Evolutionary conservation across 2,888 invertebrate genomes (phyloP), one percentile per base, ranked within the genome.

Genomic region (Tyria jacobaeae): DNA sequence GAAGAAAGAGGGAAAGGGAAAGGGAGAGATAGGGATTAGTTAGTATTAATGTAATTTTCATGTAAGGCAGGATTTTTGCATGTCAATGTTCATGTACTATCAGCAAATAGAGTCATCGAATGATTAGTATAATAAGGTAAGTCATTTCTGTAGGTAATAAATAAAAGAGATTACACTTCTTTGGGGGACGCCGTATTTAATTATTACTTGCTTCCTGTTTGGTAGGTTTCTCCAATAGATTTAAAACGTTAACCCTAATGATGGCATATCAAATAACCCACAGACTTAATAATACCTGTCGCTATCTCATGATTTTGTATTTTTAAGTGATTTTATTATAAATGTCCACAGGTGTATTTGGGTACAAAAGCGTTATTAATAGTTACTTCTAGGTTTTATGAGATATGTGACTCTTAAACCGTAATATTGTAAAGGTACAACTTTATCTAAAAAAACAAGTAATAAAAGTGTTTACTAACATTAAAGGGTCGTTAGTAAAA

Each of bases 301-400:
- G 35, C 17, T 24, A 53, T 48, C n/a, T 31, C 50, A 50, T 60
- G 50, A 7, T n/a, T 44, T 49, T 3, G 60, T 60, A 50, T 60
- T 60, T 60, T 55, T 60, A 1, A 60, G 50, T n/a, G 15, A 24
- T n/a, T 44, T 50, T 39, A 60, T 60, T 21, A 55, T 50, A 44
- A 14, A 60, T 60, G 4, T 60, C 55, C 15, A 17, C 4, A 12
- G 21, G n/a, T 14, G 41, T 50, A 14, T 24, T 24, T 2, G 50
- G 55, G 9, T 37, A 21, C 44, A 60, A 50, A 60, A 55, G 44
- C 34, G 55, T 55, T 14, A 44, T n/a, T n/a, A n/a, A n/a, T n/a
- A 60, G n/a, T 53, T 27, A 27, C 9, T 24, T 24, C 10, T 24
- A n/a, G n/a, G n/a, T 39, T n/a, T n/a, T 25, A 53, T 41, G n/a